Evolutionary conservation across 2,888 invertebrate genomes (phyloP), one percentile per base, ranked within the genome.

Genomic region (Pristionchus arcanus): DNA sequence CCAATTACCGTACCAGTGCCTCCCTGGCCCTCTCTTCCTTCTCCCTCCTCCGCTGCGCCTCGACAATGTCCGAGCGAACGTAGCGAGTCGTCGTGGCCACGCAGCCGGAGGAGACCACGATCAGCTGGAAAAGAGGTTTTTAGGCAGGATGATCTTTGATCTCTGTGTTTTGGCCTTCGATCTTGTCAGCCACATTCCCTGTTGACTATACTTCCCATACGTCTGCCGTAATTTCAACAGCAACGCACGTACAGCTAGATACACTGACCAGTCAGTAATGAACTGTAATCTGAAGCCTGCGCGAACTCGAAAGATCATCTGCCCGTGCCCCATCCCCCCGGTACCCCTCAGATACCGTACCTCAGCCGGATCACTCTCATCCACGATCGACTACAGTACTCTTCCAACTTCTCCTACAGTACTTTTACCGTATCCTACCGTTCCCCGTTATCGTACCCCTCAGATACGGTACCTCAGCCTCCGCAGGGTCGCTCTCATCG

Each of bases 41-140:
- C 87, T 74, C 87, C 55, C n/a, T 28, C 34, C 74, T 71, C 71
- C 71, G n/a, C 87, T 88, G 71, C n/a, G 87, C 87, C 16, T 88
- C 87, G 11, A 88, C 74, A 55, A 88, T 74, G 15, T 88, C 87
- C 25, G 87, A 71, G 9, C 87, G 49, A 1, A 88, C 87, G 55
- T 88, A 88, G 49, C 87, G 71, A 49, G 74, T 74, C 7, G 63
- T 71, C 21, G 74, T 68, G 25, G 71, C 71, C 34, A 88, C 55
- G 55, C 25, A 31, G 13, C 74, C 87, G 21, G 87, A 49, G 11
- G 87, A 88, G 55, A 88, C 55, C 21, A 74, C 53, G 63, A 88
- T 88, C 74, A 88, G 19, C 87, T 88, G 74, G 28, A 34, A 81
- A 28, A 77, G 19, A 77, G n/a, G n/a, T n/a, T n/a, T n/a, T 42